Conservation (phyloP, 2,888 invertebrate genomes). For the Sylvicola fuscatus region DNA sequence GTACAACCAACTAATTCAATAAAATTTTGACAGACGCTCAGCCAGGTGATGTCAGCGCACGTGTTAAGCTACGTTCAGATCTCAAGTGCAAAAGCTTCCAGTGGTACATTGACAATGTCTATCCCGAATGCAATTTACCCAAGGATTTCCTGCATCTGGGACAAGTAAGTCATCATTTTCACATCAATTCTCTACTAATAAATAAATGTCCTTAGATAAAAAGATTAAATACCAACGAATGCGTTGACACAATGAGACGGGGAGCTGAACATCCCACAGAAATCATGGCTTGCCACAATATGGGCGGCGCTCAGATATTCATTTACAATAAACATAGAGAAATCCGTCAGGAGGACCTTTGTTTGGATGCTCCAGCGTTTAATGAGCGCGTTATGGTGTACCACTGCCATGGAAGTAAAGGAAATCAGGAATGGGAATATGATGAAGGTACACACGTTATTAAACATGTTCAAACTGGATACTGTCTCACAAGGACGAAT, state of each 20-base stretch:
- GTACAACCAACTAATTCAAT: too few relatives aligned
- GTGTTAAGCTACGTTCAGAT: slow-evolving; percentile 41
- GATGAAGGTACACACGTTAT: neutral
- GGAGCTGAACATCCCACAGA: neutral
- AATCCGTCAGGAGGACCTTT: neutral
- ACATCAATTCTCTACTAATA: neutral
- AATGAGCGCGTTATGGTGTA: neutral
- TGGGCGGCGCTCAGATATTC: slow-evolving; percentile 2
- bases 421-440: slow-evolving; percentile 3
- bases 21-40: slow-evolving; percentile 47
- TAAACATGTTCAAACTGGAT: too few relatives aligned
- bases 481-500: too few relatives aligned
- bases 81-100: slow-evolving; percentile 61
- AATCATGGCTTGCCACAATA: neutral
- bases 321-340: neutral
- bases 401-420: neutral
- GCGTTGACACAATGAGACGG: slow-evolving; percentile 1
- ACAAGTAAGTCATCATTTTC: neutral
- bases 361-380: neutral
- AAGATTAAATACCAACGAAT: neutral
- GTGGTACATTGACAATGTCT: slow-evolving; percentile 69
- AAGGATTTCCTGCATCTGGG: neutral
- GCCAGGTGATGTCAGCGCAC: slow-evolving; percentile 50
- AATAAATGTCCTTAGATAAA: neutral
- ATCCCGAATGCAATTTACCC: slow-evolving; percentile 36